These are phyloP conservation scores for Pteromalus puparum DNA, from an alignment of 1,140 invertebrate genomes.

Conservation along the genomic window DNA sequence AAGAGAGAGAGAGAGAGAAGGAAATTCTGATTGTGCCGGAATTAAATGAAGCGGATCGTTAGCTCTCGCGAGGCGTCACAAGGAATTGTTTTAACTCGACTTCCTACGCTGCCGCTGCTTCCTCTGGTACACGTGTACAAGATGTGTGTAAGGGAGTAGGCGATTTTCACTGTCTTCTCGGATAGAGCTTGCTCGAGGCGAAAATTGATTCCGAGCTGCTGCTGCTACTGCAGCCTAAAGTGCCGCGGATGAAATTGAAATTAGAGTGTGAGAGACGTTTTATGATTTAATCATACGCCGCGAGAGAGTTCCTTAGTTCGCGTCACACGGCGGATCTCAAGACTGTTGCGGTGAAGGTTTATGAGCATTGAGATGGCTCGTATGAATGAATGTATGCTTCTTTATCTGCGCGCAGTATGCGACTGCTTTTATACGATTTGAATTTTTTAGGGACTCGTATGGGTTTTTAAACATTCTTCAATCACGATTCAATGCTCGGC, in stretches of 20 bases:
- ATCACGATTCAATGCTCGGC: no score
- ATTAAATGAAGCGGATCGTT: constrained; percentile 37
- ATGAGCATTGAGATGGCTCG: background rate
- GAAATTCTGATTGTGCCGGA: constrained; percentile 56
- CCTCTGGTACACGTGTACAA: no score
- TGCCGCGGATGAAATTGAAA: background rate
- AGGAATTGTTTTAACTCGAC: constrained; percentile 23
- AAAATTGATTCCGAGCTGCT: background rate
- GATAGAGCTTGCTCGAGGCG: background rate
- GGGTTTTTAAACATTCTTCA: no score
- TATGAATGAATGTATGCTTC: background rate
- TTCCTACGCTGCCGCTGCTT: background rate
- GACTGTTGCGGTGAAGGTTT: background rate
- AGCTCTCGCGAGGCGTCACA: constrained; percentile 16
- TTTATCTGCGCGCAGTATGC: background rate
- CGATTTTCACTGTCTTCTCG: background rate
- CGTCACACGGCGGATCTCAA: background rate
- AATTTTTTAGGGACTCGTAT: background rate
- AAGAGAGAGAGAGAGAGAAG: background rate
- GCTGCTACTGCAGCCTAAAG: background rate
- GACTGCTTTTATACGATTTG: background rate
- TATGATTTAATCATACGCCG: background rate
- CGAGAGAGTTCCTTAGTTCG: background rate
- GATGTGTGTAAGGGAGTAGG: background rate
- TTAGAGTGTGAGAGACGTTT: background rate